These are phyloP conservation scores for Cyclopterus lumpus DNA, from an alignment of 2,797 vertebrate species.

Conservation along the genomic window DNA sequence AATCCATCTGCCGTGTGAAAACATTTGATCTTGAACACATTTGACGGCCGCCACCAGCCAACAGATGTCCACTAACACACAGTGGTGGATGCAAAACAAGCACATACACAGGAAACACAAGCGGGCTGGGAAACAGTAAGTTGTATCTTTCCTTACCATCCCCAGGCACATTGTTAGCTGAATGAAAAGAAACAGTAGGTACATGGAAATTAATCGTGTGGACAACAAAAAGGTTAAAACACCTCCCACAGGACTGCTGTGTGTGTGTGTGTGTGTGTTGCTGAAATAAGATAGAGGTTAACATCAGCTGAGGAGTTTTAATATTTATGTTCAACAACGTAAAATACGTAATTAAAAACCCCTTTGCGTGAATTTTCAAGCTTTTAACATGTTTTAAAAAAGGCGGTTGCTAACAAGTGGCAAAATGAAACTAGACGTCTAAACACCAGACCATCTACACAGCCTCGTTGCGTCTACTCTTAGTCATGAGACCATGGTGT, in stretches of 20 bases:
- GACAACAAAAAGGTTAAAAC: slow-evolving; percentile 58
- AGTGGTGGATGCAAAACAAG: slow-evolving; percentile 23
- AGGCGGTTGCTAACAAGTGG: too few relatives aligned
- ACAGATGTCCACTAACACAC: slow-evolving; percentile 40
- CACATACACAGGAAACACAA: slow-evolving; percentile 31
- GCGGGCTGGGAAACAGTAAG: slow-evolving; percentile 20
- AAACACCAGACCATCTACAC: too few relatives aligned
- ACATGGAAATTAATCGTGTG: slow-evolving; percentile 58
- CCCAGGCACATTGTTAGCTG: slow-evolving; percentile 72
- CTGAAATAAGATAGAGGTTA: neutral
- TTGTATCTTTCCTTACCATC: slow-evolving; percentile 75
- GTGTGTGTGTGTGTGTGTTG: neutral
- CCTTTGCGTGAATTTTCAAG: neutral
- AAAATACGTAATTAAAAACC: neutral
- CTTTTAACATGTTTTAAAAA: too few relatives aligned
- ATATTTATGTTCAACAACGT: neutral
- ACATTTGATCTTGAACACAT: neutral
- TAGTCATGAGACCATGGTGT: too few relatives aligned
- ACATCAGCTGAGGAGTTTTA: neutral
- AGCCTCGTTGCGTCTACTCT: too few relatives aligned
- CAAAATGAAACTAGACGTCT: too few relatives aligned
- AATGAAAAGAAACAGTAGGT: slow-evolving; percentile 69
- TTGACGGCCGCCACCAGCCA: slow-evolving; percentile 44
- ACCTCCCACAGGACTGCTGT: neutral
- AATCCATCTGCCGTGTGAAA: slow-evolving; percentile 18